Percentiles rank a stretch among this genome's conserved stretches.
Conservation (phyloP, 2,797 vertebrate species). For the Arctocebus calabarensis region DNA sequence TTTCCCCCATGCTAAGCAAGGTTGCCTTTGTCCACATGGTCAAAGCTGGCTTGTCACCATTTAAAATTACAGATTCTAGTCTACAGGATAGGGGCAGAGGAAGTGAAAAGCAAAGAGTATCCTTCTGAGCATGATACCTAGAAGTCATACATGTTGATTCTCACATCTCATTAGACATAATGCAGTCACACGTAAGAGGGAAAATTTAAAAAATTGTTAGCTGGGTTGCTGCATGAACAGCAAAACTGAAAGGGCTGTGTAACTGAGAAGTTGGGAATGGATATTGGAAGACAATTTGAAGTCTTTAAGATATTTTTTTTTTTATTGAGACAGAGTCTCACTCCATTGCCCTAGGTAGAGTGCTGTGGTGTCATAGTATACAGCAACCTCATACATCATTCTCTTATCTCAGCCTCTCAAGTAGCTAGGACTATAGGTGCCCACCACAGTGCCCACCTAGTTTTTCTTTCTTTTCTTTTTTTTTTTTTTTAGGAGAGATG, state of each 20-base stretch:
- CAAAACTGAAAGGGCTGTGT: background rate
- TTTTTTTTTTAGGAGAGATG: no score
- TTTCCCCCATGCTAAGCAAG: background rate
- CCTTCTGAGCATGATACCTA: background rate
- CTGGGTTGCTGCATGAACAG: background rate
- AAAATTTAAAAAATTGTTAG: background rate
- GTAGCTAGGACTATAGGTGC: no score
- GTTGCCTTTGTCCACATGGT: background rate
- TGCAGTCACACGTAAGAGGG: background rate
- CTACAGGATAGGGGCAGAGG: background rate
- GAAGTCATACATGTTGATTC: background rate
- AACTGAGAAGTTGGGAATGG: background rate
- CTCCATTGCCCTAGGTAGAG: no score
- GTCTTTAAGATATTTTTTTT: background rate
- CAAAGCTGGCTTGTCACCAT: background rate
- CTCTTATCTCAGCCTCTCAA: no score
- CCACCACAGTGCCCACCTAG: no score
- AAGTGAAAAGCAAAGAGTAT: background rate
- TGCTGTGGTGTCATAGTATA: no score
- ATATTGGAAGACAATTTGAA: background rate
- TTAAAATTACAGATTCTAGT: background rate
- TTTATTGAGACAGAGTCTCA: no score
- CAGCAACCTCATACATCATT: no score
- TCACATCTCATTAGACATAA: background rate
- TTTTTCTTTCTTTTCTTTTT: no score